These are phyloP conservation scores for Archaeoteleia sp. DNA, from an alignment of 2,888 invertebrate genomes.

Conservation along the genomic window DNA sequence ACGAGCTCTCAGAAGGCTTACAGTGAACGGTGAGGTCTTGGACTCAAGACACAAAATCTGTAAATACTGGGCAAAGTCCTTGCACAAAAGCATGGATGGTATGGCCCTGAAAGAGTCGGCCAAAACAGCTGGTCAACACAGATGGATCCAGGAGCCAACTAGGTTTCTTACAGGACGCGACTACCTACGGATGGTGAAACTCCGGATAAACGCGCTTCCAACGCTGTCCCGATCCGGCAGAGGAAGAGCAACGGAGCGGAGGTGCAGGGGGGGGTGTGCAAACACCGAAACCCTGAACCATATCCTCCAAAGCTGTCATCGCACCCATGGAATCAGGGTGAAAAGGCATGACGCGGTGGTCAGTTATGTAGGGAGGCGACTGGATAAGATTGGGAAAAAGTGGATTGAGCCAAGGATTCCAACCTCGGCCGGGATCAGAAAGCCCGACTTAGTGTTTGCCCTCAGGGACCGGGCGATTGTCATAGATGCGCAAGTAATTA, in stretches of 20 bases:
- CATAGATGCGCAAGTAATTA: too few species aligned
- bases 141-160: too few species aligned
- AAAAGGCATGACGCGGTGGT: slow-evolving; percentile 61
- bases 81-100: too few species aligned
- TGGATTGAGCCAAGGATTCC: slow-evolving; percentile 57
- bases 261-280: slow-evolving; percentile 61
- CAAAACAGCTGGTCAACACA: slow-evolving; percentile 46
- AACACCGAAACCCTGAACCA: slow-evolving; percentile 66
- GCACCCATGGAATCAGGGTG: slow-evolving; percentile 65
- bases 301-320: slow-evolving; percentile 60
- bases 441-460: slow-evolving; percentile 31
- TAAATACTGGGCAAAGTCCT: too few species aligned
- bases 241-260: too few species aligned
- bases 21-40: too few species aligned
- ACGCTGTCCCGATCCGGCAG: slow-evolving; percentile 57
- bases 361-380: too few species aligned
- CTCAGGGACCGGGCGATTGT: too few species aligned
- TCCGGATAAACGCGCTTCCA: slow-evolving; percentile 64
- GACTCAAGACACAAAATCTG: too few species aligned
- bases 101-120: slow-evolving; percentile 10
- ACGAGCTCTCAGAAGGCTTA: too few species aligned
- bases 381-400: too few species aligned
- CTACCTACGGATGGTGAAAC: slow-evolving; percentile 48
- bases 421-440: slow-evolving; percentile 33
- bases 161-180: too few species aligned